Evolutionary conservation across 2,797 vertebrate genomes (phyloP).

Genomic region (Zalophus californianus): DNA sequence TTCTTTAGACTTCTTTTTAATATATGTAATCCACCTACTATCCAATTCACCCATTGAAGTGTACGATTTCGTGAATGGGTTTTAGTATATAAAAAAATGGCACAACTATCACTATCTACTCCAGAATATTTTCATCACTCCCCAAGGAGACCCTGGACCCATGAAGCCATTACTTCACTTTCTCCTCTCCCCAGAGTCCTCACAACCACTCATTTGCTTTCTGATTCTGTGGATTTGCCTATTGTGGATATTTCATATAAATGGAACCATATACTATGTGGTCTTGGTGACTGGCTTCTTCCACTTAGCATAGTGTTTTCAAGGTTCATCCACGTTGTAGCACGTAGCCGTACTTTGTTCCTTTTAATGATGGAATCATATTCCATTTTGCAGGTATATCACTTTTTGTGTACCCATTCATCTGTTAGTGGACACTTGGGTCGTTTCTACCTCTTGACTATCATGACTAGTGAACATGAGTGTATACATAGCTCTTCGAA

Average conservation of each 20-base stretch:
- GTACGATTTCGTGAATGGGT: neutral
- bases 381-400: neutral
- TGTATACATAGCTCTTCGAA: neutral
- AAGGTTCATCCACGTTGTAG: neutral
- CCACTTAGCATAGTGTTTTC: neutral
- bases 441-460: neutral
- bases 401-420: slow-evolving; percentile 14
- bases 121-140: slow-evolving; percentile 14
- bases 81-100: neutral
- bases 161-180: neutral
- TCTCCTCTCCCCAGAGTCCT: neutral
- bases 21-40: neutral
- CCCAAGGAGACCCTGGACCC: neutral
- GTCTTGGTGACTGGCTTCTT: slow-evolving; percentile 21
- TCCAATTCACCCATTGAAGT: slow-evolving; percentile 40
- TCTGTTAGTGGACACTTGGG: neutral
- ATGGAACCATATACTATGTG: neutral
- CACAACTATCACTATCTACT: neutral
- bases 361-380: neutral
- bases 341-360: slow-evolving; percentile 21
- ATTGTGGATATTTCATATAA: slow-evolving; percentile 16
- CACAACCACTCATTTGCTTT: neutral
- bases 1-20: slow-evolving; percentile 36
- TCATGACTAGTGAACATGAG: neutral
- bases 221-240: slow-evolving; percentile 4